Evolutionary conservation across 53 echinoderm and acorn worm species (phyloP).

Genomic region (Zoroaster sp.): DNA sequence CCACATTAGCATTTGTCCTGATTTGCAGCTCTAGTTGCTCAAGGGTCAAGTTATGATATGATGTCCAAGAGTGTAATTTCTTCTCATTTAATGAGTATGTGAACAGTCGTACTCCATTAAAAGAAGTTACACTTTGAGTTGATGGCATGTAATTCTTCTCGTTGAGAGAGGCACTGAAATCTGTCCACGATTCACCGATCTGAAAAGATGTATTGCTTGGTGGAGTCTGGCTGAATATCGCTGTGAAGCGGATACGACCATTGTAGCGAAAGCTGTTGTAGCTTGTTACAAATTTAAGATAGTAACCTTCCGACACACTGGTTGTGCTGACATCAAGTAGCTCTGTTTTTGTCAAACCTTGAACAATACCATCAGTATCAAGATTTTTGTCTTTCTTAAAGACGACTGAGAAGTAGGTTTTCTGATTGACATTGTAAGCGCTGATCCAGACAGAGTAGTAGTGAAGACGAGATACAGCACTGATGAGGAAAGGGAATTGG

Average conservation of each 20-base stretch:
- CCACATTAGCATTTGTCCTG: slow-evolving; percentile 67
- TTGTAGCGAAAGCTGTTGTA: slow-evolving; percentile 58
- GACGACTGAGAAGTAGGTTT: slow-evolving; percentile 68
- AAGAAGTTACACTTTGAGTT: slow-evolving; percentile 68
- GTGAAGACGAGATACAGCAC: slow-evolving; percentile 42
- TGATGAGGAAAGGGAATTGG: slow-evolving; percentile 60
- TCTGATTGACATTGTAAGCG: slow-evolving; percentile 56
- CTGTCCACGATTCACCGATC: slow-evolving; percentile 13
- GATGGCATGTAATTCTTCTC: slow-evolving; percentile 58
- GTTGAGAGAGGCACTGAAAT: background rate
- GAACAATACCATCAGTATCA: background rate
- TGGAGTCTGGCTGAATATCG: slow-evolving; percentile 49
- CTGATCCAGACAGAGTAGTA: slow-evolving; percentile 82
- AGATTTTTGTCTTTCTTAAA: slow-evolving; percentile 1
- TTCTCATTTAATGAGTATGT: slow-evolving; percentile 72
- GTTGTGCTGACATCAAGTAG: slow-evolving; percentile 18
- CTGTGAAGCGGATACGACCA: slow-evolving; percentile 62
- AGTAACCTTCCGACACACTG: slow-evolving; percentile 35
- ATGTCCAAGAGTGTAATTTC: slow-evolving; percentile 71
- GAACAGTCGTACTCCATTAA: slow-evolving; percentile 51
- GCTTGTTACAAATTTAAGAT: slow-evolving; percentile 66
- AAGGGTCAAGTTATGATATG: slow-evolving; percentile 64
- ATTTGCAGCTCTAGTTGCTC: slow-evolving; percentile 66
- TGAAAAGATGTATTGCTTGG: slow-evolving; percentile 3
- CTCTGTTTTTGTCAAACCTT: slow-evolving; percentile 49